Base-by-base conservation (phyloP, 2,113 vertebrate species). In the Oceanites oceanicus region DNA sequence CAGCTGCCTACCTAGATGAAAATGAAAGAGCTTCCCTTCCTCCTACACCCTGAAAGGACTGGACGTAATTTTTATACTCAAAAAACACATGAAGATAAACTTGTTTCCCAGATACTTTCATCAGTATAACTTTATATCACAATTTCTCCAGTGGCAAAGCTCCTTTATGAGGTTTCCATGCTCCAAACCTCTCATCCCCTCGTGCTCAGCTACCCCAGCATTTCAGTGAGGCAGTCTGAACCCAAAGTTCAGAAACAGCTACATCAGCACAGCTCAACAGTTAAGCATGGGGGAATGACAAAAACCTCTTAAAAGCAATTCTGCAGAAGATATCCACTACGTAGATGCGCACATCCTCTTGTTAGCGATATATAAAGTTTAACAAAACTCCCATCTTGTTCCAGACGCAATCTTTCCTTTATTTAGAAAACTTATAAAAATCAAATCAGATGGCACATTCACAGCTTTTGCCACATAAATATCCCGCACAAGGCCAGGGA, bases 11-110 rank as follows among this genome's bases (percentile, higher is more conserved):
- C 86, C 56, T 27, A 34, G 23, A 36, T 77, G 86, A 80, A 86
- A 96, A 86, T 18, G 44, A 86, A 93, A 96, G 71, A 63, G 53
- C 30, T 65, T 91, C 87, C 63, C 66, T 61, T 78, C 92, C 73
- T 95, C 88, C 82, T 25, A 73, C 47, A 44, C 72, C 15, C 56
- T 47, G 16, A 77, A 63, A 90, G 38, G 56, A 16, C 38, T 32
- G 7, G 13, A 59, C 45, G 36, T 16, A 27, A 47, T 32, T 42
- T 73, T 81, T 59, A 47, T 34, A 87, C 34, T 87, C 15, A 63
- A 81, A 87, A 93, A 88, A 50, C 22, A 93, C 47, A 78, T 4
- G 59, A 66, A 71, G n/a, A 91, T 74, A 67, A 91, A 85, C 79
- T 89, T 66, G 40, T 74, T 91, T 92, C 52, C 50, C 80, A 81